Base-by-base conservation (phyloP, 1,140 invertebrate species). In the Tetramorium simillimum region DNA sequence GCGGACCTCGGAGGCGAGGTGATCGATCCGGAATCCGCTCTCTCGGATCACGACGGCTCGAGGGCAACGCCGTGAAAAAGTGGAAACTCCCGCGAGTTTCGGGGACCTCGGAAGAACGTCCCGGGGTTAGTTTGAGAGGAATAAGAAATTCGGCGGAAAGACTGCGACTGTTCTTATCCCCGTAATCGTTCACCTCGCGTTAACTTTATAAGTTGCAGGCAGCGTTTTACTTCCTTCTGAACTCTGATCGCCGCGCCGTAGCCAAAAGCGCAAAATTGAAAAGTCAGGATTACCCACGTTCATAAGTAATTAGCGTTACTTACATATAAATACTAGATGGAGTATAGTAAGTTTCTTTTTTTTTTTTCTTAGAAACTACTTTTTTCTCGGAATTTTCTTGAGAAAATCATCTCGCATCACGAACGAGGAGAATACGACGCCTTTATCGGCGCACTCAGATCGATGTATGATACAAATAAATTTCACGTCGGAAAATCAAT, bases 1-100 rank as follows among this genome's bases (percentile, higher is more conserved):
- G 40, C 24, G 37, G 24, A 60, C 37, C 73, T 67, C 49, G 24
- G 62, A 33, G 18, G 40, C 14, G 46, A 14, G 14, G 37, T 77
- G 84, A 86, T 91, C 90, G 90, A 90, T 89, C 89, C 56, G 58
- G 43, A 51, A 72, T 56, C 37, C n/a, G n/a, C n/a, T n/a, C 40
- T 69, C 89, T 78, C 51, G 53, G 85, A 75, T 89, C 58, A 56
- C 77, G 51, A n/a, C 67, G 28, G 53, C 72, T 24, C 85, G 40
- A 80, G 21, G 65, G 24, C 46, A 18, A 56, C 72, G 40, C 9
- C n/a, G 46, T 56, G 58, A 75, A 82, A 76, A 40, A 56, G 46
- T 28, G 49, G 51, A 33, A 84, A 76, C 75, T 87, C 53, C 18
- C 60, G 33, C 63, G 72, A 87, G 16, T 81, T 84, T 49, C 77